Percentiles rank a stretch among this genome's conserved stretches.
These are phyloP conservation scores for Ciconia maguari DNA, from an alignment of 2,113 vertebrate species.

Conservation along the genomic window DNA sequence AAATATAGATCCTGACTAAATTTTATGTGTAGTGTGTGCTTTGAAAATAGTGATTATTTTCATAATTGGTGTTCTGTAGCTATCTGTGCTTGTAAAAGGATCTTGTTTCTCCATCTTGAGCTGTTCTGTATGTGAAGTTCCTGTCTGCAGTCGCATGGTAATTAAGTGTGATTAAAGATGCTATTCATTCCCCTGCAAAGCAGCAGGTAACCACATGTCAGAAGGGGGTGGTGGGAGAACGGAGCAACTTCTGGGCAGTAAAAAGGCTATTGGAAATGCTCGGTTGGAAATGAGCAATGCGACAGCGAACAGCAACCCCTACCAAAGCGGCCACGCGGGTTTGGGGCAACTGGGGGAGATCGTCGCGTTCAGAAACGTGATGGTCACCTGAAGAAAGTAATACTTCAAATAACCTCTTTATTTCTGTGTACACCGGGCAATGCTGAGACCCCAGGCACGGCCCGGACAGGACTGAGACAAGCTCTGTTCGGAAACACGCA, in stretches of 20 bases:
- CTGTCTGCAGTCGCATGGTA: background rate
- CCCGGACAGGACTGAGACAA: background rate
- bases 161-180: conserved; percentile 19
- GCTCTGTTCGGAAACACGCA: too few relatives aligned
- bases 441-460: accelerated
- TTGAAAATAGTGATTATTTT: background rate
- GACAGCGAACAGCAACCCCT: background rate
- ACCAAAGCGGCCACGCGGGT: accelerated
- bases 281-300: background rate
- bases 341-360: background rate
- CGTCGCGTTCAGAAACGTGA: accelerated
- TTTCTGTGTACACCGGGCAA: accelerated
- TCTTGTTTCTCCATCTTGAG: background rate
- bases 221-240: background rate
- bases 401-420: too few relatives aligned
- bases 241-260: background rate
- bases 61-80: background rate
- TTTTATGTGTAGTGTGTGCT: too few relatives aligned
- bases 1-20: background rate
- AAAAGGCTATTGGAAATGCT: background rate
- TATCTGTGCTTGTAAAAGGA: background rate
- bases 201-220: background rate
- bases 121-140: background rate
- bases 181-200: background rate
- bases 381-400: background rate